Percentiles rank a stretch among this genome's conserved stretches.
phyloP scores from a whole-genome alignment of 2,797 vertebrate species.

The Corythornis leucogaster region DNA sequence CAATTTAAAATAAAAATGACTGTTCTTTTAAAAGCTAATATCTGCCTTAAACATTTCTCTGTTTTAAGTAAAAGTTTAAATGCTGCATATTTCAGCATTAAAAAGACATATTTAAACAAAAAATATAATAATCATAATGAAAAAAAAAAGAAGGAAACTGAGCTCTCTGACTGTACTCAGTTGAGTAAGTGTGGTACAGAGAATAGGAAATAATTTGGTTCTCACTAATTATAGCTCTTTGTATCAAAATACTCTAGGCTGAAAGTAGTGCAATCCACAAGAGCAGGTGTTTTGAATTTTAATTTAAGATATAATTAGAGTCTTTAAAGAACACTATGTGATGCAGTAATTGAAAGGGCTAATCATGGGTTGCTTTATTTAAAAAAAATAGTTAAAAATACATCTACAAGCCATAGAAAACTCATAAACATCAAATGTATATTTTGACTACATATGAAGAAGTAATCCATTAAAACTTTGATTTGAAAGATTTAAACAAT shows the following conservation, averaged over 20 bases:
- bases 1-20: conserved; percentile 29
- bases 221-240: conserved; percentile 75
- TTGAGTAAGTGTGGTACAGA: conserved; percentile 40
- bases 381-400: conserved; percentile 47
- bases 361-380: conserved; percentile 72
- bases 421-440: conserved; percentile 49
- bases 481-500: conserved; percentile 72
- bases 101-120: neutral
- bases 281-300: conserved; percentile 79
- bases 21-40: conserved; percentile 28
- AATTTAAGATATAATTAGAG: conserved; percentile 76
- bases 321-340: conserved; percentile 55
- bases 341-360: conserved; percentile 72
- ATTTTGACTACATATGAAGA: conserved; percentile 71
- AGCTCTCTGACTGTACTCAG: conserved; percentile 5
- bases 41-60: neutral
- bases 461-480: conserved; percentile 69
- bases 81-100: neutral
- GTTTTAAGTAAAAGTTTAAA: conserved; percentile 20
- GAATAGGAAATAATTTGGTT: conserved; percentile 66
- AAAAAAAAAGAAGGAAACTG: conserved; percentile 14
- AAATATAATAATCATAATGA: neutral
- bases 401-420: conserved; percentile 39
- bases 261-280: conserved; percentile 73
- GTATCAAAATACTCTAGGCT: conserved; percentile 73